Evolutionary conservation across 2,113 vertebrate species (phyloP).

Genomic region (Corythaeola cristata): DNA sequence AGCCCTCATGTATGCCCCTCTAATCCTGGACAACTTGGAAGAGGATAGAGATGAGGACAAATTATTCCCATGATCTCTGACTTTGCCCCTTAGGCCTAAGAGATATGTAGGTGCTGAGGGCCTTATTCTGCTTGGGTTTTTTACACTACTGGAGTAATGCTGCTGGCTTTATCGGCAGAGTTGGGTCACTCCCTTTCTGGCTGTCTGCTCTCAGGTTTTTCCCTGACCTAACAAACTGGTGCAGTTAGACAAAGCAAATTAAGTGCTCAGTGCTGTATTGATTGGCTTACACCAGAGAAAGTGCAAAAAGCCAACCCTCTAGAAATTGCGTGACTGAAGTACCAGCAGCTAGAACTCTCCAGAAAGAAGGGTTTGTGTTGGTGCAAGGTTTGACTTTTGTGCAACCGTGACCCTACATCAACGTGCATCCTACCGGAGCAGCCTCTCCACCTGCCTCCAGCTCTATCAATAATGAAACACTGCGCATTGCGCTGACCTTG

Average conservation of each 20-base stretch:
- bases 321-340: not conserved
- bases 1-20: not conserved
- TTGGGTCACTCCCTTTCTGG: not conserved
- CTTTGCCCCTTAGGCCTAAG: not conserved
- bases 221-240: not conserved
- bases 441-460: not conserved
- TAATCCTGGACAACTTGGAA: not conserved
- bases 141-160: not conserved
- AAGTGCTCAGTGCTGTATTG: slow-evolving; percentile 18
- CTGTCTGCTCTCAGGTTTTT: not conserved
- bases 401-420: not conserved
- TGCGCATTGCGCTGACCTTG: not conserved
- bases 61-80: not conserved
- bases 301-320: not conserved
- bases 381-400: not conserved
- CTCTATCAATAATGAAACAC: not conserved
- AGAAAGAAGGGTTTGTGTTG: not conserved
- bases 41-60: not conserved
- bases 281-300: slow-evolving; percentile 45
- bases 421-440: not conserved
- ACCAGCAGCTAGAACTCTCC: not conserved
- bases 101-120: not conserved
- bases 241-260: slow-evolving; percentile 44
- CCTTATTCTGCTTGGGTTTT: not conserved
- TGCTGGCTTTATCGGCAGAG: not conserved